A percentile compares a stretch with the other conserved stretches of the same genome.
phyloP scores from a whole-genome alignment of 1,140 invertebrate species.

The Homalodisca vitripennis region DNA sequence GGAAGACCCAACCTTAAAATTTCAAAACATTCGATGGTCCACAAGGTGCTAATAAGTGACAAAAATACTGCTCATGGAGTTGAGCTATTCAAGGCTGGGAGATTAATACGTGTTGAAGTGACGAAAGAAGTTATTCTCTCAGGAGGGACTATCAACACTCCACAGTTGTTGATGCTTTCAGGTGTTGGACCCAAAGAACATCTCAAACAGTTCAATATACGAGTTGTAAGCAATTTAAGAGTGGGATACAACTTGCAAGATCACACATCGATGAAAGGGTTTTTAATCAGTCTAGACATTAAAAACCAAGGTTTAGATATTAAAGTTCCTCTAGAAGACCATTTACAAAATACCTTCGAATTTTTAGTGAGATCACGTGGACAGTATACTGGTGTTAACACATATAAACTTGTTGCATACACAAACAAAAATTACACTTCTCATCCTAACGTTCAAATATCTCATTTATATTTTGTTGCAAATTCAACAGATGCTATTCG shows the following conservation, averaged over 20 bases:
- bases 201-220: conserved; percentile 64
- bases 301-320: background rate
- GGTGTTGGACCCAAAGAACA: conserved; percentile 79
- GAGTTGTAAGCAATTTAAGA: conserved; percentile 61
- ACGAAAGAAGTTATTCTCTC: conserved; percentile 70
- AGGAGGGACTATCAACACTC: conserved; percentile 74
- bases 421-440: conserved; percentile 29
- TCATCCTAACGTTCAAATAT: conserved; percentile 34
- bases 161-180: conserved; percentile 82
- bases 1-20: conserved; percentile 63
- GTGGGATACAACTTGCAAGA: conserved; percentile 76
- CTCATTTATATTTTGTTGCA: background rate
- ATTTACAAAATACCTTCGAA: conserved; percentile 27
- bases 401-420: conserved; percentile 24
- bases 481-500: background rate
- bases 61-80: conserved; percentile 68
- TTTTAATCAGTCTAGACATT: conserved; percentile 34
- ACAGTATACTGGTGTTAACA: conserved; percentile 12
- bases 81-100: conserved; percentile 62
- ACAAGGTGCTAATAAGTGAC: conserved; percentile 63
- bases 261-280: conserved; percentile 54
- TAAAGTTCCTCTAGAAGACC: background rate
- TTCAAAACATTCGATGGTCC: conserved; percentile 61
- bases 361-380: conserved; percentile 41
- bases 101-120: conserved; percentile 58